Evolutionary conservation across 1,140 invertebrate genomes (phyloP), one percentile per base, ranked within the genome.

Genomic region (Drosophila guanche): DNA sequence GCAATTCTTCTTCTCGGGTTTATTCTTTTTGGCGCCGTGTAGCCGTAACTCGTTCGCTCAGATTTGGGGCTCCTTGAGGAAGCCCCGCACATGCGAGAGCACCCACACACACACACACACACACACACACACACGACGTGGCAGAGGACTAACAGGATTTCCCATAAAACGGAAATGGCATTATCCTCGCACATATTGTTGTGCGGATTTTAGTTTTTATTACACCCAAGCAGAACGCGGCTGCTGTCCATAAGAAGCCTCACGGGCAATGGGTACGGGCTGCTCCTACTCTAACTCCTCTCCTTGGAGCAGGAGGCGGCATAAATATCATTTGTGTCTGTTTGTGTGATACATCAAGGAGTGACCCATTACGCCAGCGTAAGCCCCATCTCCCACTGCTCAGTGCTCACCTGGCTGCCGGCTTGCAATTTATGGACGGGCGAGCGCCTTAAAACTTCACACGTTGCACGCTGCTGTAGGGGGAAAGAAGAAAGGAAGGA

Each of bases 121-220:
- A 52, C 43, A 63, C 63, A 47, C 50, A 40, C 29, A 42, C 42
- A 60, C 72, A 58, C 42, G 16, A 20, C 16, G 16, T 42, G 55
- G 52, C 43, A 58, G 37, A 55, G 72, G 71, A 70, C 77, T 74
- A 77, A 88, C 84, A 88, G 83, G 83, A 88, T 88, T 88, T 88
- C 83, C 76, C 83, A 88, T 88, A 88, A 88, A 88, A 88, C 83
- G 83, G 83, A 88, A 88, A 88, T 88, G 83, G 83, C 84, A 88
- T 88, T 88, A 88, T 88, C 83, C 83, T 83, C 79, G 83, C 83
- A 88, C 83, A 88, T 88, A 88, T 88, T 88, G 83, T 88, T 88
- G 84, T 88, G 83, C 75, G 83, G 83, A 88, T 88, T 88, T 88
- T 88, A 88, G 83, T 88, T 88, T 88, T 88, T 88, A 88, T 88